Base-by-base conservation (phyloP, 2,113 vertebrate genomes). In the Thunnus thynnus region DNA sequence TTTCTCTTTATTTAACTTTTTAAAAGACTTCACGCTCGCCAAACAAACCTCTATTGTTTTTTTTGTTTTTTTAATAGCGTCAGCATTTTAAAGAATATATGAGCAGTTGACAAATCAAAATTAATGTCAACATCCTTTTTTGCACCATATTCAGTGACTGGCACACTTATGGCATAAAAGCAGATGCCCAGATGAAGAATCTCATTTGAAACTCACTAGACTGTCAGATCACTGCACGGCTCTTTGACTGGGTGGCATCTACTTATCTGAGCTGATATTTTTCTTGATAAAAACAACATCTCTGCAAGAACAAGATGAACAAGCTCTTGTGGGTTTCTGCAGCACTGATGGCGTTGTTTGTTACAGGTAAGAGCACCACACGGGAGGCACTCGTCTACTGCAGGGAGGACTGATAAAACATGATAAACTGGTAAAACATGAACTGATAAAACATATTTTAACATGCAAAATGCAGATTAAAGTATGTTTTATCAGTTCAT, bases 351-450 rank as follows among this genome's bases (percentile, higher is more conserved):
- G 64, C 51, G 13, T 17, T 83, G 55, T 52, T 78, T 71, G 64
- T 48, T 65, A 62, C 79, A 86, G 82, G 82, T 88, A 85, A 78
- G 76, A 70, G 6, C 10, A 63, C 5, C 20, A 27, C 25, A 60
- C 46, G 51, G 14, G 3, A n/a, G 5, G 7, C 4, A 30, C 8
- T 47, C 8, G 10, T 13, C 0, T 17, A 41, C 36, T 9, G 9
- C 36, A 41, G 36, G 10, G 6, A 41, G 9, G 9, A 41, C 36
- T 9, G 7, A 41, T 41, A 41, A 41, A 36, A 36, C 32, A 41
- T 41, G 36, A 36, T 30, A 41, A 41, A 41, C 36, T 9, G 7
- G 9, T 41, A 41, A 41, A 36, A 36, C 32, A 41, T 41, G 36
- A 36, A 36, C 32, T 9, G 9, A 41, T 41, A 41, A 41, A 41